Evolutionary conservation across 2,797 vertebrate species (phyloP).

Genomic region (Eidolon dupreanum): DNA sequence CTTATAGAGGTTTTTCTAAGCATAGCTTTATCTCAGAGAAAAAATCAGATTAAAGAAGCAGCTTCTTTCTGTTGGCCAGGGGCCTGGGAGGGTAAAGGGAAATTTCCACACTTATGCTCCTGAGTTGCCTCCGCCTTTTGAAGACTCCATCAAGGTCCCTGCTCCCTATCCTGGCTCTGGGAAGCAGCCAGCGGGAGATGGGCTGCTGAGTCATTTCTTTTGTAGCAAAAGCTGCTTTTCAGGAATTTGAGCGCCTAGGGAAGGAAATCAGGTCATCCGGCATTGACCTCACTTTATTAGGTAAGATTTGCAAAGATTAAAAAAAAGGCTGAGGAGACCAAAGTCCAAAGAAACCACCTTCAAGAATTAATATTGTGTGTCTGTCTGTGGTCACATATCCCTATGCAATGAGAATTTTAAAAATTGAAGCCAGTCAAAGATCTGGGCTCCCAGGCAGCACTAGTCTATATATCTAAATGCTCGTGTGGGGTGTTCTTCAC

Average conservation of each 20-base stretch:
- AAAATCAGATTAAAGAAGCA: background rate
- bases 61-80: background rate
- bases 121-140: background rate
- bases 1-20: background rate
- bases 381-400: background rate
- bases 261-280: background rate
- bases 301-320: background rate
- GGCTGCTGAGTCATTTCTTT: background rate
- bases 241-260: background rate
- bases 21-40: constrained; percentile 41
- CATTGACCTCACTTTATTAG: background rate
- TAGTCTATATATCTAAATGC: accelerated
- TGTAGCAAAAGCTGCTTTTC: background rate
- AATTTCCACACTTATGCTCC: background rate
- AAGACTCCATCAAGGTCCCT: background rate
- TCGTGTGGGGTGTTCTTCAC: accelerated
- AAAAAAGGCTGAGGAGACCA: background rate
- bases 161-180: background rate
- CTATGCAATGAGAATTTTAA: background rate
- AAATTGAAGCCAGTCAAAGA: background rate
- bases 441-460: background rate
- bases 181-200: background rate
- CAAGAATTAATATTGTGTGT: background rate
- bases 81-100: background rate
- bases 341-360: background rate